Base-by-base conservation (phyloP, 1,140 invertebrate genomes). In the Drosophila teissieri region DNA sequence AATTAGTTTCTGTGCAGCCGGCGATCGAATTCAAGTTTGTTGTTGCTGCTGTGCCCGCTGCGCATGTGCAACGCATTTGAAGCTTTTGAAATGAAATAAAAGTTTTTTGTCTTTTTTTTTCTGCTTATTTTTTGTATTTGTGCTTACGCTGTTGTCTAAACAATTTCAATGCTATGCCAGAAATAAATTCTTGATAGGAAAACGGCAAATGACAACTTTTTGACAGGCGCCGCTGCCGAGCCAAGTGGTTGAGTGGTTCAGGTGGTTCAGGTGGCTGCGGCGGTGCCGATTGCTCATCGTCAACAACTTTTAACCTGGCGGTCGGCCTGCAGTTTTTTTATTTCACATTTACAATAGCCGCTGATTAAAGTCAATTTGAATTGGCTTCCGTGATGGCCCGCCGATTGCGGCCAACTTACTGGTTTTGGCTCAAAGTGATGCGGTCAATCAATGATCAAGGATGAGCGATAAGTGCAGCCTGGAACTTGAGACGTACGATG, bases 31-130 rank as follows among this genome's bases (percentile, higher is more conserved):
- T 56, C 40, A 34, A 40, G 39, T 58, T 34, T 55, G 48, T 60
- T 42, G 57, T 34, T 54, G 46, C 17, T 42, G 37, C 49, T 27
- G n/a, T 40, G 46, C 39, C 22, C 22, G 78, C 78, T 80, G 78
- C 79, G 83, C 83, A 82, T 88, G 79, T 83, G 77, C 80, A 83
- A 84, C 80, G 80, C 80, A 84, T 85, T 84, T 79, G 65, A 85
- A 65, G 77, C 70, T 80, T 85, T 85, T 70, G 57, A 65, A 73
- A 85, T 85, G 57, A 85, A 69, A 85, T 81, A 81, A 85, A 85
- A 80, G 53, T 70, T 63, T 61, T 39, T 36, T 36, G 19, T 54
- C 2, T 49, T 54, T 19, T 64, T 24, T 17, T 57, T 44, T 48
- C 2, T 44, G 55, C 52, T 37, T 61, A 73, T 51, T 36, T 69